Conservation (phyloP, 2,888 invertebrate genomes). For the Chymomyza fuscimana region DNA sequence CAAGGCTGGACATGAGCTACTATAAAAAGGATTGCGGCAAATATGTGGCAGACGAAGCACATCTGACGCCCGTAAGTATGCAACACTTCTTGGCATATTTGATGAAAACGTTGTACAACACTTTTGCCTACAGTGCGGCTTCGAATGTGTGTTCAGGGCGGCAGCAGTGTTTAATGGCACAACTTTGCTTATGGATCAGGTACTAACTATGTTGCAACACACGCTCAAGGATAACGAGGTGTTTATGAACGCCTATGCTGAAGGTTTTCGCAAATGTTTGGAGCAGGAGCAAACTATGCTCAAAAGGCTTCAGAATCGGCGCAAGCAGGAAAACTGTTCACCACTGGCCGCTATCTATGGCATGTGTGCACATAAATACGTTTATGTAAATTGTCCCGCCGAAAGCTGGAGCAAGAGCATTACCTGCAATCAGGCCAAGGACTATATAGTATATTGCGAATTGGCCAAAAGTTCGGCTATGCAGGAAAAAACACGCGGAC, state of each 20-base stretch:
- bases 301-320: conserved; percentile 30
- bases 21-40: conserved; percentile 27
- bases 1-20: conserved; percentile 12
- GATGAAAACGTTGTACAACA: background rate
- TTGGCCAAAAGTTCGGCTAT: background rate
- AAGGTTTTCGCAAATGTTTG: conserved; percentile 28
- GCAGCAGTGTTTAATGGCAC: conserved; percentile 32
- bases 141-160: conserved; percentile 36
- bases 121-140: conserved; percentile 25
- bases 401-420: conserved; percentile 37
- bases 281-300: conserved; percentile 23
- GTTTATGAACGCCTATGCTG: conserved; percentile 25
- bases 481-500: background rate
- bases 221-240: conserved; percentile 8
- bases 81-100: background rate
- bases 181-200: conserved; percentile 24
- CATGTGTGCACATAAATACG: conserved; percentile 41
- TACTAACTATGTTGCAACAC: conserved; percentile 16
- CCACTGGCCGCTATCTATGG: conserved; percentile 42
- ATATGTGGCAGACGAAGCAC: conserved; percentile 26
- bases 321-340: conserved; percentile 29
- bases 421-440: conserved; percentile 25
- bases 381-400: conserved; percentile 38
- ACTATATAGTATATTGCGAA: conserved; percentile 33
- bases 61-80: conserved; percentile 35